Conservation (phyloP, 2,888 invertebrate genomes). For the Lochmaea crataegi region DNA sequence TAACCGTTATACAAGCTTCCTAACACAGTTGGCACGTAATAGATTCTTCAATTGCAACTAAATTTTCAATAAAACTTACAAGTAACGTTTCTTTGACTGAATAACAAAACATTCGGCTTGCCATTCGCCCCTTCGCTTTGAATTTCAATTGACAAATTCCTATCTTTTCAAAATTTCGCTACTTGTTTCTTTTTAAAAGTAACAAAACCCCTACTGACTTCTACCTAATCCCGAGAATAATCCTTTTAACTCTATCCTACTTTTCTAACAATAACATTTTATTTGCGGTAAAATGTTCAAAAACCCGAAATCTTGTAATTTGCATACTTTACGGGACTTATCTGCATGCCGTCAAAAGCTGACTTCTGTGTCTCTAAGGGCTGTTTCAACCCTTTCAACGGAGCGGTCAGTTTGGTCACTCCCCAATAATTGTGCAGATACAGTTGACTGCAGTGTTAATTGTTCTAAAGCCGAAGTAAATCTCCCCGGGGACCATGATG, state of each 20-base stretch:
- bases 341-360: slow-evolving; percentile 34
- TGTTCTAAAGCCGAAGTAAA: slow-evolving; percentile 55
- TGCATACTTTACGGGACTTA: slow-evolving; percentile 40
- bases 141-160: slow-evolving; percentile 28
- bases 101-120: not conserved
- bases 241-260: slow-evolving; percentile 38
- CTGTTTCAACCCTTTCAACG: slow-evolving; percentile 54
- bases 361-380: slow-evolving; percentile 42
- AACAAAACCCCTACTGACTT: slow-evolving; percentile 8
- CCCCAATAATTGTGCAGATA: slow-evolving; percentile 59
- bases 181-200: slow-evolving; percentile 34
- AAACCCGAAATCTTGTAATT: slow-evolving; percentile 35
- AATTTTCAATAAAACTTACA: not conserved
- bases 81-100: not conserved
- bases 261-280: slow-evolving; percentile 31
- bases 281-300: slow-evolving; percentile 43
- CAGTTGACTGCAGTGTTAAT: slow-evolving; percentile 59
- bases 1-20: not conserved
- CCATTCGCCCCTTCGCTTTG: not conserved
- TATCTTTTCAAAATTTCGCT: slow-evolving; percentile 9
- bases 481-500: slow-evolving; percentile 48
- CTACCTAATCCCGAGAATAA: slow-evolving; percentile 37
- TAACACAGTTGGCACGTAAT: no score
- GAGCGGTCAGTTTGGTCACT: slow-evolving; percentile 58
- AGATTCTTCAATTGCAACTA: slow-evolving; percentile 2